phyloP scores from a whole-genome alignment of 2,888 invertebrate genomes.

The Gastrophysa polygoni region DNA sequence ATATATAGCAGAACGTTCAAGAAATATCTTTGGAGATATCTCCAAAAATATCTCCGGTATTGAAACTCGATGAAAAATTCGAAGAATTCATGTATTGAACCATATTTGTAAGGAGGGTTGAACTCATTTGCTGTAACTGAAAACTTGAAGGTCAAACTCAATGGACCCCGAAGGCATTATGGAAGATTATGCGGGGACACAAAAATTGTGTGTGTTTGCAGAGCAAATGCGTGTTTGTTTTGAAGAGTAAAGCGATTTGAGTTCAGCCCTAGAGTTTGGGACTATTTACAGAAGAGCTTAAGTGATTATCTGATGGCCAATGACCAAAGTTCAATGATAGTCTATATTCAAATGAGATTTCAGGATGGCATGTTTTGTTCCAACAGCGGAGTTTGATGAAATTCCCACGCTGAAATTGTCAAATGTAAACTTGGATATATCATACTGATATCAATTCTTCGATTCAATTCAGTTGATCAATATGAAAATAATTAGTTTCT shows the following conservation, averaged over 20 bases:
- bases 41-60: no score
- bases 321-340: conserved; percentile 26
- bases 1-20: no score
- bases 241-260: conserved; percentile 26
- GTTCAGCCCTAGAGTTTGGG: conserved; percentile 17
- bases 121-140: background rate
- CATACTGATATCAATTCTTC: no score
- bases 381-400: background rate
- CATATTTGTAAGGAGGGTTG: no score
- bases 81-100: no score
- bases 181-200: conserved; percentile 18
- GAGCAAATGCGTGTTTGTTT: conserved; percentile 30
- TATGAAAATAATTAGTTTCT: no score
- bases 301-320: conserved; percentile 28
- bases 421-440: background rate
- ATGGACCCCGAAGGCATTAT: conserved; percentile 20
- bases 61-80: no score
- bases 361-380: background rate
- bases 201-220: conserved; percentile 27
- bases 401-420: background rate
- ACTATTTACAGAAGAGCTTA: conserved; percentile 29
- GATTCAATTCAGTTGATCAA: no score
- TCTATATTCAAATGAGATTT: conserved; percentile 9
- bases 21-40: no score
- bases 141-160: conserved; percentile 1